Evolutionary conservation across 2,797 vertebrate species (phyloP), one percentile per base, ranked within the genome.

Genomic region (Microctenopoma steveboyesi): DNA sequence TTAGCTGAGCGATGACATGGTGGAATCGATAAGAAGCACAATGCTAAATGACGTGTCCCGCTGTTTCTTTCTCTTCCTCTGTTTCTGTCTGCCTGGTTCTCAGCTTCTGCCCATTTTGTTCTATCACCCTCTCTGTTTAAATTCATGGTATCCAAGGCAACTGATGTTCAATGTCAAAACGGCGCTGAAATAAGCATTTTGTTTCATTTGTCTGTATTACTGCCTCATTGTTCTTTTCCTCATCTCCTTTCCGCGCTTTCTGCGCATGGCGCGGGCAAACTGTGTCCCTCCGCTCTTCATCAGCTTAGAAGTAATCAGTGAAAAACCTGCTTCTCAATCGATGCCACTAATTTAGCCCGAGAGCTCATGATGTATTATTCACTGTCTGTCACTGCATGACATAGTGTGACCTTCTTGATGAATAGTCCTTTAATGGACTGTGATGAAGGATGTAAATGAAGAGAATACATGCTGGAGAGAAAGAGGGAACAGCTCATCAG

Each of bases 171-270:
- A 50, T 82, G 61, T 64, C 60, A 56, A 75, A 14, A 4, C 12
- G 1, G 18, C 13, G 1, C 46, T 33, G 67, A 74, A 85, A 86
- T 77, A 72, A 81, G 71, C 68, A 56, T 52, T 25, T 22, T 37
- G 30, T 81, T 84, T 82, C 81, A 90, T 88, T 90, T 84, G 62
- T 86, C 77, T 83, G 75, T 80, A 84, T 88, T 78, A 79, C 76
- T 55, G 72, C 61, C 64, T 67, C 4, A 4, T 66, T 75, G 76
- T 71, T 76, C 70, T 50, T 74, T 60, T 74, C 56, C 61, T 58
- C 43, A 12, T 64, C 46, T 47, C 50, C 39, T 64, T 14, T 68
- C 16, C 69, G 64, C 73, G 71, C 76, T 80, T 74, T 16, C 15
- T 46, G 45, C 13, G 48, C 51, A 9, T 27, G 4, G 11, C 16